Conservation (phyloP, 2,888 invertebrate species). For the Himalopsyche kuldschensis region DNA sequence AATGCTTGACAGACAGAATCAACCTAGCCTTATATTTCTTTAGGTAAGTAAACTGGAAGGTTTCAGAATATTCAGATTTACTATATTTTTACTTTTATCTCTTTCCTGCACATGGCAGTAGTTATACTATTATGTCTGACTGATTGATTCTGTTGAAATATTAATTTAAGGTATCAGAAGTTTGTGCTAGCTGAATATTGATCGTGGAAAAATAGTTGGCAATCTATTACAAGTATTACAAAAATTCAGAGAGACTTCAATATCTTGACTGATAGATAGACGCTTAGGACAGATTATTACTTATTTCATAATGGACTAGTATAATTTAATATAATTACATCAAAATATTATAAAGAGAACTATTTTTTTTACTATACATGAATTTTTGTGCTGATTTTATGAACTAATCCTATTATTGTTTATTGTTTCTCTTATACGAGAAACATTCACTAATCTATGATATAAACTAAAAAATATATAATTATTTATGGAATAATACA, state of each 20-base stretch:
- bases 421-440: constrained; percentile 47
- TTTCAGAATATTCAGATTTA: too few relatives aligned
- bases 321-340: background rate
- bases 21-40: background rate
- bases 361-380: background rate
- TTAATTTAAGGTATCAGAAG: background rate
- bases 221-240: background rate
- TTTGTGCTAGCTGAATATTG: background rate
- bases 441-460: constrained; percentile 21
- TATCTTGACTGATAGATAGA: background rate
- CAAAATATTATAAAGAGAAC: constrained; percentile 41
- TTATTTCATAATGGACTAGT: constrained; percentile 3
- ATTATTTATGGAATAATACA: constrained; percentile 40
- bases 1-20: background rate
- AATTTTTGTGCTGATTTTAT: constrained; percentile 58
- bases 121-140: too few relatives aligned
- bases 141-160: background rate
- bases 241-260: background rate
- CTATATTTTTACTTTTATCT: too few relatives aligned
- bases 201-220: background rate
- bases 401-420: constrained; percentile 49
- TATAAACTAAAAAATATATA: constrained; percentile 18
- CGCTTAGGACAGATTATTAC: background rate
- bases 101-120: too few relatives aligned
- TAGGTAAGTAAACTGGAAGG: too few relatives aligned